phyloP scores from a whole-genome alignment of 1,140 invertebrate species.

The Rhysida immarginata region DNA sequence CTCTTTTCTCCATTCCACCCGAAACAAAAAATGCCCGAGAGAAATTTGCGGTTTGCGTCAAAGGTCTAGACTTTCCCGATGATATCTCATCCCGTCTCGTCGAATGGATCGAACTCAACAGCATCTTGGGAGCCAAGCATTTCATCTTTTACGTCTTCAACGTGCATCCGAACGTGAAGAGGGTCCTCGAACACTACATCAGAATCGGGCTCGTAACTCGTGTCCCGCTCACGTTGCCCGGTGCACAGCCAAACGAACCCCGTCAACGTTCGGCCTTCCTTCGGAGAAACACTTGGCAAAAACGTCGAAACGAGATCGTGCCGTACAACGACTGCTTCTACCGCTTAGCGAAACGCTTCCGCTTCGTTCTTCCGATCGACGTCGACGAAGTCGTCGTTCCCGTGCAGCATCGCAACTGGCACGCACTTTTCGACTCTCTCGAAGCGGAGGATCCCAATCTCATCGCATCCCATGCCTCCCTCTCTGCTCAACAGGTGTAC shows the following conservation, averaged over 20 bases:
- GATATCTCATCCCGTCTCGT: constrained; percentile 43
- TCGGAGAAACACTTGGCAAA: constrained; percentile 44
- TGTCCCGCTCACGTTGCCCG: constrained; percentile 38
- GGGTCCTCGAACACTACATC: constrained; percentile 39
- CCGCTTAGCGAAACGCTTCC: constrained; percentile 42
- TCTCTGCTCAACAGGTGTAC: constrained; percentile 45
- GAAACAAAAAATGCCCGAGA: not conserved
- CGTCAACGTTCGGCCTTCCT: constrained; percentile 25
- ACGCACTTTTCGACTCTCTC: constrained; percentile 30
- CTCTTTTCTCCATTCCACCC: not conserved
- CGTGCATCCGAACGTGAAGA: constrained; percentile 36
- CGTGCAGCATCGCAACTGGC: constrained; percentile 38
- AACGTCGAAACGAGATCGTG: constrained; percentile 49
- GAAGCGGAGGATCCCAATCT: constrained; percentile 23
- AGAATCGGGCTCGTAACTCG: constrained; percentile 34
- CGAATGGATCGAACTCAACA: constrained; percentile 51
- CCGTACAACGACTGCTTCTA: constrained; percentile 61
- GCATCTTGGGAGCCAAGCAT: constrained; percentile 44
- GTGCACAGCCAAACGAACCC: constrained; percentile 30
- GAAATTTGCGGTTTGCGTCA: constrained; percentile 49
- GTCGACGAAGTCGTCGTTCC: constrained; percentile 54
- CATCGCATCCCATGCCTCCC: constrained; percentile 38
- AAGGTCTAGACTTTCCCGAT: constrained; percentile 46
- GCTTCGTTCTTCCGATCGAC: constrained; percentile 50
- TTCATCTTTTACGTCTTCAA: constrained; percentile 46